A percentile compares a stretch with the other conserved stretches of the same genome.
phyloP scores from a whole-genome alignment of 2,888 invertebrate species.

The Plebejus anna region DNA sequence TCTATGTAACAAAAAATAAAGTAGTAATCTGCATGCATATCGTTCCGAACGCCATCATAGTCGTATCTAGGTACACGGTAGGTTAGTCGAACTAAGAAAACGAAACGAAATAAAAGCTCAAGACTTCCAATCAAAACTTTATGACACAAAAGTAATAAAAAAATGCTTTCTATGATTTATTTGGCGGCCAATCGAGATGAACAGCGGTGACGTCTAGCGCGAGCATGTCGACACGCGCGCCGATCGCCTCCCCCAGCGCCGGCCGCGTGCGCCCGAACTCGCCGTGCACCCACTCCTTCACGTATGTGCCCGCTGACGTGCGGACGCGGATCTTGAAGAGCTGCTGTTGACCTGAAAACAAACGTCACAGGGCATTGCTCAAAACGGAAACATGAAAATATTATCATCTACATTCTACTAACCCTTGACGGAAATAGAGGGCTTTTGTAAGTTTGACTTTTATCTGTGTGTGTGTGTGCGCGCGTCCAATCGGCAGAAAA shows the following conservation, averaged over 20 bases:
- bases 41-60: too few relatives aligned
- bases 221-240: conserved; percentile 89
- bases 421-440: too few relatives aligned
- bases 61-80: too few relatives aligned
- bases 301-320: conserved; percentile 96
- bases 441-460: too few relatives aligned
- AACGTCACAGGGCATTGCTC: neutral
- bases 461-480: too few relatives aligned
- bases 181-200: conserved; percentile 86
- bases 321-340: conserved; percentile 84
- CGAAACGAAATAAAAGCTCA: neutral
- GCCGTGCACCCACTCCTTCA: conserved; percentile 98
- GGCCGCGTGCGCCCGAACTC: conserved; percentile 95
- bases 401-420: too few relatives aligned
- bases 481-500: too few relatives aligned
- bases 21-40: too few relatives aligned
- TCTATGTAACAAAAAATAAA: too few relatives aligned
- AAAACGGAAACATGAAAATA: neutral
- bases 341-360: conserved; percentile 56
- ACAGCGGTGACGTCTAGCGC: conserved; percentile 92
- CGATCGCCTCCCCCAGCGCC: conserved; percentile 84
- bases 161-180: conserved; percentile 26
- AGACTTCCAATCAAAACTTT: neutral
- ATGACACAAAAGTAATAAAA: neutral
- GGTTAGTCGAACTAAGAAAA: neutral